Evolutionary conservation across 1,140 invertebrate genomes (phyloP), one percentile per base, ranked within the genome.

Genomic region (Anthonomus grandis): DNA sequence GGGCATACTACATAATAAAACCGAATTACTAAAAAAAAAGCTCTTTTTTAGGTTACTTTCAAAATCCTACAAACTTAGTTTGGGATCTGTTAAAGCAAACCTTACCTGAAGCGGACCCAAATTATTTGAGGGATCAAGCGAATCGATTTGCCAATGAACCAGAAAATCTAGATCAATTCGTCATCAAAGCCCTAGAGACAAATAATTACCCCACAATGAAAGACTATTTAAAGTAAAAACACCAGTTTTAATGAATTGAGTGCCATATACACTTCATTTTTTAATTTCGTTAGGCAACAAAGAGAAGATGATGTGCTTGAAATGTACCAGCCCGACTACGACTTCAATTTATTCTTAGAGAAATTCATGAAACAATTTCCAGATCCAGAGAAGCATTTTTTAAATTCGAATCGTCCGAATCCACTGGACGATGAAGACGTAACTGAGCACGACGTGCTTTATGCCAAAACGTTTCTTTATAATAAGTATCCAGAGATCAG

Each of bases 341-440:
- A 83, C 47, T 57, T 76, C 23, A 64, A 76, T 2, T 80, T 83
- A 46, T 57, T 76, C 24, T 64, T 81, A 3, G 64, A 75, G 27
- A 71, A 79, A 13, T 83, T 83, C 65, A 51, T 85, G 2, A 65
- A 77, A 27, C 70, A 77, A 15, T 80, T 83, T 70, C 77, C 81
- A 17, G 71, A 82, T 57, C 83, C 83, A 9, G 62, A 76, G 41
- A 60, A 64, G 13, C 68, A 76, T 49, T 84, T 83, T 65, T 62
- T 67, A 45, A 63, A 81, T 68, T 57, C 58, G 9, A 70, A 70
- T 15, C 52, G 52, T 12, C 8, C 6, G 18, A 45, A 55, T 21
- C 52, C 52, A 23, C 18, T 55, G 15, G 2, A 8, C 13, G 10
- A 36, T 18, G 17, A 22, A 1, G 25, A 38, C 13, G 8, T 56